Conservation (phyloP, 1,140 invertebrate genomes). For the Penaeus chinensis region DNA sequence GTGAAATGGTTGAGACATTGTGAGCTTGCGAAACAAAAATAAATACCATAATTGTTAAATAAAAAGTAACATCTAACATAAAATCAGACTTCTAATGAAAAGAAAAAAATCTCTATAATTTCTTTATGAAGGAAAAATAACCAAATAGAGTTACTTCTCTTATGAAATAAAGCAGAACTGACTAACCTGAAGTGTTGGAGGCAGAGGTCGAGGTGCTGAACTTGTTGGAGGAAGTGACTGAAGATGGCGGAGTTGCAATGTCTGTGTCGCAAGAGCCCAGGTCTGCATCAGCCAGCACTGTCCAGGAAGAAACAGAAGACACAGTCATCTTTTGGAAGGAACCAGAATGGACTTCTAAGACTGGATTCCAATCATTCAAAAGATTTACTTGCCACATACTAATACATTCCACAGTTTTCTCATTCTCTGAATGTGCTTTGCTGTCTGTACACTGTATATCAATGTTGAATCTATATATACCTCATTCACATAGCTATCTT, state of each 20-base stretch:
- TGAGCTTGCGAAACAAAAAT: background rate
- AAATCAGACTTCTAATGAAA: too few relatives aligned
- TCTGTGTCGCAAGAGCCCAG: slow-evolving; percentile 65
- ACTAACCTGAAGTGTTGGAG: slow-evolving; percentile 58
- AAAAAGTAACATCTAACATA: too few relatives aligned
- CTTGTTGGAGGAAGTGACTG: slow-evolving; percentile 64
- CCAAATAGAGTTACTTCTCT: background rate
- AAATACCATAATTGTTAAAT: too few relatives aligned
- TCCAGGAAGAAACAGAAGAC: slow-evolving; percentile 31
- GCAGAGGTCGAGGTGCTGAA: slow-evolving; percentile 57
- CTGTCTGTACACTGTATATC: too few relatives aligned
- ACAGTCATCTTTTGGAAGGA: background rate
- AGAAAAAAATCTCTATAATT: too few relatives aligned
- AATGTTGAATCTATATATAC: too few relatives aligned
- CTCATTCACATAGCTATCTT: too few relatives aligned
- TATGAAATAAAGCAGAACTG: background rate
- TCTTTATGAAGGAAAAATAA: too few relatives aligned
- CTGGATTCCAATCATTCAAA: background rate
- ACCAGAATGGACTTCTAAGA: too few relatives aligned
- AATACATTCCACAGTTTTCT: too few relatives aligned
- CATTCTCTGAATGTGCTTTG: too few relatives aligned
- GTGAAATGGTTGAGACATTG: background rate
- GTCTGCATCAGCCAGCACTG: slow-evolving; percentile 67
- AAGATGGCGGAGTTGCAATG: slow-evolving; percentile 66
- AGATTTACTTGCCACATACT: too few relatives aligned